These are phyloP conservation scores for Syrrhaptes paradoxus DNA, from an alignment of 2,113 vertebrate species.

Conservation along the genomic window DNA sequence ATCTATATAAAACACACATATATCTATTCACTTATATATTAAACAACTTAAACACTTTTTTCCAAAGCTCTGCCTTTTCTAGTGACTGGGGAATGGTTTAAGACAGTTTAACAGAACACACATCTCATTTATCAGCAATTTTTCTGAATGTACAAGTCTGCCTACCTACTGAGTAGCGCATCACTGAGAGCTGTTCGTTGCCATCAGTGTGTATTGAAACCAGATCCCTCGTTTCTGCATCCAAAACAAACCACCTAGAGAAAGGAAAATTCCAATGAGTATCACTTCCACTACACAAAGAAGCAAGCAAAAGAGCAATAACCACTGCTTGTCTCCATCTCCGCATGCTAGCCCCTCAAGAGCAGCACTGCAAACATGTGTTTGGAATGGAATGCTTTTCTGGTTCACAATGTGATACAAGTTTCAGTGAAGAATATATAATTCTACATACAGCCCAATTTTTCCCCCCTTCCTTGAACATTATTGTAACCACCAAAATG, in stretches of 20 bases:
- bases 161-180: constrained; percentile 95
- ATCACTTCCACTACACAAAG: background rate
- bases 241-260: constrained; percentile 94
- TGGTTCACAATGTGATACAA: background rate
- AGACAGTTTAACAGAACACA: background rate
- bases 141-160: background rate
- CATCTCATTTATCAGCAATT: background rate
- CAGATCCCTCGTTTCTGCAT: constrained; percentile 93
- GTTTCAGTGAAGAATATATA: background rate
- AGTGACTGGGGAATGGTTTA: background rate
- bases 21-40: background rate
- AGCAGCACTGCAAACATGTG: background rate
- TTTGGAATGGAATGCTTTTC: background rate
- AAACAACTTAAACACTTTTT: background rate
- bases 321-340: background rate
- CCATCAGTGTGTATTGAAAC: constrained; percentile 97
- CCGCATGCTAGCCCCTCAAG: background rate
- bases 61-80: background rate
- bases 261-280: constrained; percentile 43
- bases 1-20: background rate
- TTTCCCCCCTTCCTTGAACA: background rate
- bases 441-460: background rate
- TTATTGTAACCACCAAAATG: background rate
- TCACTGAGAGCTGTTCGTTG: constrained; percentile 95
- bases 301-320: background rate